Evolutionary conservation across 2,888 invertebrate genomes (phyloP).

Genomic region (Hypena proboscidalis): DNA sequence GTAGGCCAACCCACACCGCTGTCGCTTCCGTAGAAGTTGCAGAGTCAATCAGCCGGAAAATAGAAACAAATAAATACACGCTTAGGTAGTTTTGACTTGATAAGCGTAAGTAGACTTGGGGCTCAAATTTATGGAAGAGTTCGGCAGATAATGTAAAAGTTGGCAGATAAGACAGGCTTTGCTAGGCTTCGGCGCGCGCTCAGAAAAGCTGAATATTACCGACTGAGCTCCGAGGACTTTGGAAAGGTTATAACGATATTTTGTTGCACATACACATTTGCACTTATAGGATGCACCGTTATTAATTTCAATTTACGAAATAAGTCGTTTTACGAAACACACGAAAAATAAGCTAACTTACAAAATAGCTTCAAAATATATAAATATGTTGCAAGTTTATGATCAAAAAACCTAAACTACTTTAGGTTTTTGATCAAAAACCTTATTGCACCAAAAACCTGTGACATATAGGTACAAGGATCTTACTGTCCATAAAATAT

Average conservation of each 20-base stretch:
- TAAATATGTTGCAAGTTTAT: too few relatives aligned
- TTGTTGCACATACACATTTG: slow-evolving; percentile 22
- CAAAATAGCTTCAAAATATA: too few relatives aligned
- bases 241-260: slow-evolving; percentile 57
- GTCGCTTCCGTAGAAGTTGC: slow-evolving; percentile 67
- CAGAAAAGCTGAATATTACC: slow-evolving; percentile 65
- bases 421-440: too few relatives aligned
- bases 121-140: slow-evolving; percentile 76
- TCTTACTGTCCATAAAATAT: too few relatives aligned
- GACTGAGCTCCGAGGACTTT: slow-evolving; percentile 50
- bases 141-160: slow-evolving; percentile 79
- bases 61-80: slow-evolving; percentile 82
- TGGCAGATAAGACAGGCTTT: slow-evolving; percentile 77
- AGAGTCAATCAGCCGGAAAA: slow-evolving; percentile 79
- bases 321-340: too few relatives aligned
- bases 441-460: too few relatives aligned
- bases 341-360: too few relatives aligned
- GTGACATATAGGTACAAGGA: too few relatives aligned
- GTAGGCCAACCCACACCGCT: slow-evolving; percentile 67
- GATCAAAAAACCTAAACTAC: too few relatives aligned
- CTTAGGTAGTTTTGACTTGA: slow-evolving; percentile 81
- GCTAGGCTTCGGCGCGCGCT: slow-evolving; percentile 57
- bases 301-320: too few relatives aligned
- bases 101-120: slow-evolving; percentile 74
- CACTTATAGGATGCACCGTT: too few relatives aligned